Conservation (phyloP, 2,888 invertebrate species). For the Lordiphosa andalusiaca region DNA sequence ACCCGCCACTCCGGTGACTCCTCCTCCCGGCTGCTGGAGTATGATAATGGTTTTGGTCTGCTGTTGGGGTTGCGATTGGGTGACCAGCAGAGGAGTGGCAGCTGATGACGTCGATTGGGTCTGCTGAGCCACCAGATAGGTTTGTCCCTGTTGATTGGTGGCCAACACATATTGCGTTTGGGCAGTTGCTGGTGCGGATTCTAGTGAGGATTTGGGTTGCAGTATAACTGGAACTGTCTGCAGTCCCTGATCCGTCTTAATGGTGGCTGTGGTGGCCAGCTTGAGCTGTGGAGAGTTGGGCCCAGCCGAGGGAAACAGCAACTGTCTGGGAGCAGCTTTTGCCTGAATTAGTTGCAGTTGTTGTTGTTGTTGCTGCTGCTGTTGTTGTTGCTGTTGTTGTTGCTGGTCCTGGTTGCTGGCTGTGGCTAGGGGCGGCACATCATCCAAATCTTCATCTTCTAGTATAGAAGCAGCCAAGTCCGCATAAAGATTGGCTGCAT, state of each 20-base stretch:
- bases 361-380: constrained; percentile 52
- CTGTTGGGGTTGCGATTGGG: constrained; percentile 84
- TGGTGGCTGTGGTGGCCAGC: constrained; percentile 78
- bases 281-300: constrained; percentile 49
- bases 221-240: constrained; percentile 80
- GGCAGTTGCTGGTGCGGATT: constrained; percentile 78
- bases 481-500: constrained; percentile 91
- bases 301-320: constrained; percentile 68
- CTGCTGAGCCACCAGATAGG: constrained; percentile 85
- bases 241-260: constrained; percentile 79
- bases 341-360: constrained; percentile 77
- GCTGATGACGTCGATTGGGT: constrained; percentile 33
- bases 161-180: constrained; percentile 80
- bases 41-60: constrained; percentile 87
- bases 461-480: constrained; percentile 91
- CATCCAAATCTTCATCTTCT: constrained; percentile 87
- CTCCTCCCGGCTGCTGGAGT: constrained; percentile 83
- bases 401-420: constrained; percentile 48
- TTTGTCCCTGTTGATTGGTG: constrained; percentile 82
- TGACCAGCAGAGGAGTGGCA: constrained; percentile 84
- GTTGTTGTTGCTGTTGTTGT: constrained; percentile 41
- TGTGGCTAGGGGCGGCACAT: constrained; percentile 64
- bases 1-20: constrained; percentile 21
- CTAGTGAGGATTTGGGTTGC: constrained; percentile 67
- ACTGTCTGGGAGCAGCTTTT: constrained; percentile 74